phyloP scores from a whole-genome alignment of 2,113 vertebrate genomes.

The Orientallactaga bullata region DNA sequence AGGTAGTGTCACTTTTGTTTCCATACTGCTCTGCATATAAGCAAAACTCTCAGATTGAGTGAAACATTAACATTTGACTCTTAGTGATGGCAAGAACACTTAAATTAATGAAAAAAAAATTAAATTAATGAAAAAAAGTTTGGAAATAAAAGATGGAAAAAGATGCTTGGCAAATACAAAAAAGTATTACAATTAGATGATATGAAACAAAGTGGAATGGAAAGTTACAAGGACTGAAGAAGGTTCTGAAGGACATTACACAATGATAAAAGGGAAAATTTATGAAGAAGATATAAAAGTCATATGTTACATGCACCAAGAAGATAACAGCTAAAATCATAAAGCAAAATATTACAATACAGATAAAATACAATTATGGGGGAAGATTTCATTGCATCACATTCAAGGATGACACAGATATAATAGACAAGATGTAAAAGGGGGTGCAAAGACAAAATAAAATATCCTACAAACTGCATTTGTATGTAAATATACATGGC shows the following conservation, averaged over 20 bases:
- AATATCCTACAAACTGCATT: constrained; percentile 74
- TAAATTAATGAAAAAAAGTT: neutral
- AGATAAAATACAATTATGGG: constrained; percentile 78
- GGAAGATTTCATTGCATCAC: constrained; percentile 73
- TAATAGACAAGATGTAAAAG: constrained; percentile 75
- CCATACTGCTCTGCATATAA: neutral
- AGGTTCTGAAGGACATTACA: constrained; percentile 68
- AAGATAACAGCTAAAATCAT: constrained; percentile 77
- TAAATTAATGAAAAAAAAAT: neutral
- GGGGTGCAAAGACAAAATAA: constrained; percentile 74
- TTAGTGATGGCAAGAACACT: neutral
- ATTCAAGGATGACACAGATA: constrained; percentile 72
- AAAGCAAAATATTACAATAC: constrained; percentile 82
- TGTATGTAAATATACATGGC: constrained; percentile 64
- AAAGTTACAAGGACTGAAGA: constrained; percentile 62
- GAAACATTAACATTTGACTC: neutral
- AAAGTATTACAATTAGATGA: too few species aligned
- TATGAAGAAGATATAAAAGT: constrained; percentile 79
- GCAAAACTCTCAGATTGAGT: constrained; percentile 5
- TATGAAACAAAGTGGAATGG: constrained; percentile 37
- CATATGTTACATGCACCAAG: constrained; percentile 70
- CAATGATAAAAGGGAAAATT: constrained; percentile 74
- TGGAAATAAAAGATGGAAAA: constrained; percentile 4
- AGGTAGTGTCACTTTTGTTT: neutral
- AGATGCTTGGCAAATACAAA: neutral